Evolutionary conservation across 1,140 invertebrate species (phyloP).

Genomic region (Drosophila pectinifera): DNA sequence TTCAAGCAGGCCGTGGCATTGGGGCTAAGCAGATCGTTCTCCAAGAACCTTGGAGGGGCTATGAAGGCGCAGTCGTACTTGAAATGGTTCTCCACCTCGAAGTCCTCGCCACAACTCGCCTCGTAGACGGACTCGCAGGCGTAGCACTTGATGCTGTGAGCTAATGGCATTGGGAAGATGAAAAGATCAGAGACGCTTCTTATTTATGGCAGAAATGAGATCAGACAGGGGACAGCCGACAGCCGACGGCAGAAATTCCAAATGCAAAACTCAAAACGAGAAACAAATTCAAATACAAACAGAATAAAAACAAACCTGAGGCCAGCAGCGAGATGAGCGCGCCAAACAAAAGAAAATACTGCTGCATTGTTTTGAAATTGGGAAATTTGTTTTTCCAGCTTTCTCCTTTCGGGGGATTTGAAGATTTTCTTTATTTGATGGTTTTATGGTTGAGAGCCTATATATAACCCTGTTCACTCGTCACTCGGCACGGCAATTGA

Average conservation of each 20-base stretch:
- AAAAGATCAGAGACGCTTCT: constrained; percentile 27
- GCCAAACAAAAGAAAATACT: constrained; percentile 71
- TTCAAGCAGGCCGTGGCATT: constrained; percentile 82
- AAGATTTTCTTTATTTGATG: constrained; percentile 23
- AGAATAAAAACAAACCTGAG: constrained; percentile 61
- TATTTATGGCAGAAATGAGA: constrained; percentile 48
- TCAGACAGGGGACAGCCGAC: constrained; percentile 30
- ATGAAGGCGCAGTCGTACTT: constrained; percentile 76
- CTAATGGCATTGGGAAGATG: constrained; percentile 73
- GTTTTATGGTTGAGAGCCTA: constrained; percentile 32
- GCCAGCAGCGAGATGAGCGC: constrained; percentile 47
- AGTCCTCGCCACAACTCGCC: constrained; percentile 69
- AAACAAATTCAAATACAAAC: constrained; percentile 22
- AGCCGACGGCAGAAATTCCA: constrained; percentile 11
- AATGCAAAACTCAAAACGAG: constrained; percentile 1
- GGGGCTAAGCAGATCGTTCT: constrained; percentile 50
- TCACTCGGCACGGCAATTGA: constrained; percentile 53
- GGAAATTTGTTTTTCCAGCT: constrained; percentile 40
- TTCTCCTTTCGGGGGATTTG: not conserved
- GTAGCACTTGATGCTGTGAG: constrained; percentile 76
- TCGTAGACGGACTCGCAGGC: constrained; percentile 79
- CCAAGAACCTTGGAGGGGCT: constrained; percentile 72
- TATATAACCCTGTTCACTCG: constrained; percentile 60
- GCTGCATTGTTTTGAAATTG: constrained; percentile 52
- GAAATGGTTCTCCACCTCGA: constrained; percentile 73